phyloP scores from a whole-genome alignment of 1,140 invertebrate species.

The Drosophila pruinosa region DNA sequence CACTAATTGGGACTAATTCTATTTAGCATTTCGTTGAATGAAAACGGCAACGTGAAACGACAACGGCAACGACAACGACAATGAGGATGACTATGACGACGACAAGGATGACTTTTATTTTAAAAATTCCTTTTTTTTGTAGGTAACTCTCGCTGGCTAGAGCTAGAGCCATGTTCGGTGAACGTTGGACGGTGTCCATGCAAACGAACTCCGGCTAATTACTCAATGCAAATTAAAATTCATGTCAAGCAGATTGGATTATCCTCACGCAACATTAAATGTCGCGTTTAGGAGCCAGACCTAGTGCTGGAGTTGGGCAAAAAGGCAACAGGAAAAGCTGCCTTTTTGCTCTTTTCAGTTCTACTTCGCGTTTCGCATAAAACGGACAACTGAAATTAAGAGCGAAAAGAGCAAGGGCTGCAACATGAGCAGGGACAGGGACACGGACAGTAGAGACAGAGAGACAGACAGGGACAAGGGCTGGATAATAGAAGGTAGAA shows the following conservation, averaged over 20 bases:
- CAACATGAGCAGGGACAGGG: not conserved
- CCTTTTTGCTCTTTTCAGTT: constrained; percentile 25
- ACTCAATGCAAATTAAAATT: constrained; percentile 81
- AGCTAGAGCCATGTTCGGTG: not conserved
- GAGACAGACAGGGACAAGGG: not conserved
- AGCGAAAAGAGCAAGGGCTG: constrained; percentile 7
- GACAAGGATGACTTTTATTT: constrained; percentile 34
- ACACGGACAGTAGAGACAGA: not conserved
- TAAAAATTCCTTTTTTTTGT: constrained; percentile 13
- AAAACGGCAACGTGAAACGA: constrained; percentile 19
- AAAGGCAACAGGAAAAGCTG: constrained; percentile 46
- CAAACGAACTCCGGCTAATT: constrained; percentile 78
- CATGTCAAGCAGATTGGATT: constrained; percentile 81
- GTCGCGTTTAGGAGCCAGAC: constrained; percentile 65
- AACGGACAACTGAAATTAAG: constrained; percentile 41
- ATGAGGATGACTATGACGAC: constrained; percentile 14
- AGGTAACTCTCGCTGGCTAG: not conserved
- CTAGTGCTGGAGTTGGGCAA: constrained; percentile 11
- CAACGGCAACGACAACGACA: constrained; percentile 14
- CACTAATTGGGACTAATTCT: constrained; percentile 54
- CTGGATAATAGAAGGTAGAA: constrained; percentile 10
- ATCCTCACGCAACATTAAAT: constrained; percentile 81
- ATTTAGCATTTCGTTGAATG: constrained; percentile 71
- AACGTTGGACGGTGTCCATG: constrained; percentile 42
- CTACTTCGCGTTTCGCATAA: constrained; percentile 18